A percentile compares a stretch with the other conserved stretches of the same genome.
phyloP scores from a whole-genome alignment of 2,888 invertebrate genomes.

The Alsophila aescularia region DNA sequence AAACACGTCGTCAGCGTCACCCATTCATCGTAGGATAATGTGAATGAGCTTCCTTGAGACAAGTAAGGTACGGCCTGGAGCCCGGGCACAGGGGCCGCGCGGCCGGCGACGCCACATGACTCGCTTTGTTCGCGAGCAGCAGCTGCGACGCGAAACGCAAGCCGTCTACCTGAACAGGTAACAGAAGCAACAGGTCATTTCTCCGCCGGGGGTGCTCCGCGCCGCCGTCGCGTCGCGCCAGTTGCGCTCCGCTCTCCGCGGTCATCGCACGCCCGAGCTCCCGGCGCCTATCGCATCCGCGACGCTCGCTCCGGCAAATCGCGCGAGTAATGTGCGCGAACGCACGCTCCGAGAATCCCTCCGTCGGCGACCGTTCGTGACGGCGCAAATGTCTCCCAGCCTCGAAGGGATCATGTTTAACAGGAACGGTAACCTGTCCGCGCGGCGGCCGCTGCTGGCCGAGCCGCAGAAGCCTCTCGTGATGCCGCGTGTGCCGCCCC shows the following conservation, averaged over 20 bases:
- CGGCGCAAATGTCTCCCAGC: conserved; percentile 81
- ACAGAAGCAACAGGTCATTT: conserved; percentile 83
- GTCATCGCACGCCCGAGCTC: conserved; percentile 47
- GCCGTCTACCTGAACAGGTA: conserved; percentile 78
- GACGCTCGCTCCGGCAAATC: conserved; percentile 45
- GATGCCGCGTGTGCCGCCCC: conserved; percentile 75
- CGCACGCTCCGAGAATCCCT: conserved; percentile 65
- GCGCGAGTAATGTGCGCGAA: conserved; percentile 77
- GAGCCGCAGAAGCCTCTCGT: conserved; percentile 78
- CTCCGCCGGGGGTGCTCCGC: conserved; percentile 66
- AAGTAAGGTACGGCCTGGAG: conserved; percentile 20
- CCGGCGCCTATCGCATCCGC: conserved; percentile 33
- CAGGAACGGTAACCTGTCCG: conserved; percentile 78
- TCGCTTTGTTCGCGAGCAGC: conserved; percentile 69
- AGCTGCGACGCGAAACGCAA: conserved; percentile 76
- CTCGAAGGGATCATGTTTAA: conserved; percentile 82
- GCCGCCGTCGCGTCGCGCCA: conserved; percentile 54
- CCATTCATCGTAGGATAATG: conserved; percentile 66
- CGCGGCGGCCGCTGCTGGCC: conserved; percentile 78
- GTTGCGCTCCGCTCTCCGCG: conserved; percentile 59
- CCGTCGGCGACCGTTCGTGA: conserved; percentile 63
- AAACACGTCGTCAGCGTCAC: conserved; percentile 63
- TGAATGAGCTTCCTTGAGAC: conserved; percentile 63
- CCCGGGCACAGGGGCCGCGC: no score
- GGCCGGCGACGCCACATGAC: conserved; percentile 62